phyloP scores from a whole-genome alignment of 2,113 vertebrate genomes.

The Ceuthmochares aereus region DNA sequence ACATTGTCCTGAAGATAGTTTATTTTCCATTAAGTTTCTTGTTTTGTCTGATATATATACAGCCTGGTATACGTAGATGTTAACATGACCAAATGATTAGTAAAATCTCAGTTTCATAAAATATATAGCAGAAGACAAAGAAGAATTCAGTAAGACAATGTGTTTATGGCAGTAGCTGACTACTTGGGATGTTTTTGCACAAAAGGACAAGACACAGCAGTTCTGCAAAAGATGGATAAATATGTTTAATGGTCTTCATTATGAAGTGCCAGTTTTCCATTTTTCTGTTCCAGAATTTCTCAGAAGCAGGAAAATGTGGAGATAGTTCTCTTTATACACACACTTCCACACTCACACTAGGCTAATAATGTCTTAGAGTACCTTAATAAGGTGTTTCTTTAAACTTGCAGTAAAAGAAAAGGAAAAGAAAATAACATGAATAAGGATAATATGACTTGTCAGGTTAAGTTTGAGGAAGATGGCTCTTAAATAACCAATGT shows the following conservation, averaged over 20 bases:
- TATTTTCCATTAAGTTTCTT: neutral
- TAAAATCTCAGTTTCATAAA: neutral
- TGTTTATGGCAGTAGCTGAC: neutral
- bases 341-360: neutral
- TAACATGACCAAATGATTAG: neutral
- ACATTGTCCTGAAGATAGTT: neutral
- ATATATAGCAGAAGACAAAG: neutral
- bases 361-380: neutral
- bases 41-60: fast-evolving
- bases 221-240: neutral
- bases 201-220: neutral
- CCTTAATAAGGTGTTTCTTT: neutral
- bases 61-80: neutral
- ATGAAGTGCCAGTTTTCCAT: neutral
- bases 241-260: neutral
- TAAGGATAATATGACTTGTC: neutral
- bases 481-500: neutral
- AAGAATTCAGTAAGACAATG: neutral
- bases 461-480: neutral
- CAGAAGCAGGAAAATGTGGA: neutral
- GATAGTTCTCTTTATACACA: neutral
- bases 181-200: neutral
- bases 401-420: neutral
- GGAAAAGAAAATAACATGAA: neutral
- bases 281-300: neutral